Percentiles rank a stretch among this genome's conserved stretches.
phyloP scores from a whole-genome alignment of 2,888 invertebrate genomes.

The Serripes groenlandicus region DNA sequence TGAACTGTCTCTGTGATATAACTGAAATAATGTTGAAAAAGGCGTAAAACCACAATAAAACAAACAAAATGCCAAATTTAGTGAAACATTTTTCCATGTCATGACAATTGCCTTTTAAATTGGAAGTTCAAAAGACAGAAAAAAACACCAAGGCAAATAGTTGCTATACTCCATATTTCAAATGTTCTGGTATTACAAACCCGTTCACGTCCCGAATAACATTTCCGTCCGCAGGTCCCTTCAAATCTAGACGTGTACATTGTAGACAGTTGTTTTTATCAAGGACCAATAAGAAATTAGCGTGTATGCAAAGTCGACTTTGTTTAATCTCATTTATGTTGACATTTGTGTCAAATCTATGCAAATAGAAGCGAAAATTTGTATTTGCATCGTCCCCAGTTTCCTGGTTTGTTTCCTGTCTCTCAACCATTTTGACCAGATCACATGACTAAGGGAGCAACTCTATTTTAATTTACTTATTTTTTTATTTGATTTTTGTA shows the following conservation, averaged over 20 bases:
- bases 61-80: not conserved
- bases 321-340: not conserved
- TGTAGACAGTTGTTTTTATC: not conserved
- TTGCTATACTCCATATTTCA: too few species aligned
- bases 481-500: too few species aligned
- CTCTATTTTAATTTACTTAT: too few species aligned
- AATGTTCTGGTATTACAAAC: too few species aligned
- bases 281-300: not conserved
- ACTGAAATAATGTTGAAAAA: too few species aligned
- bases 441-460: conserved; percentile 64
- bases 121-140: too few species aligned
- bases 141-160: too few species aligned
- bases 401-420: not conserved
- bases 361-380: conserved; percentile 46
- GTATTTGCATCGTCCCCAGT: not conserved
- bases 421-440: conserved; percentile 65
- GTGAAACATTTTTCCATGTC: not conserved
- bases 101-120: not conserved
- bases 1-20: too few species aligned
- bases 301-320: not conserved
- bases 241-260: not conserved
- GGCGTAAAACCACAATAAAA: too few species aligned
- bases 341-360: conserved; percentile 26
- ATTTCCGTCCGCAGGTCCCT: not conserved
- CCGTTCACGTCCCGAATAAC: conserved; percentile 18